Evolutionary conservation across 2,888 invertebrate species (phyloP).

Genomic region (Aphidoletes aphidimyza): DNA sequence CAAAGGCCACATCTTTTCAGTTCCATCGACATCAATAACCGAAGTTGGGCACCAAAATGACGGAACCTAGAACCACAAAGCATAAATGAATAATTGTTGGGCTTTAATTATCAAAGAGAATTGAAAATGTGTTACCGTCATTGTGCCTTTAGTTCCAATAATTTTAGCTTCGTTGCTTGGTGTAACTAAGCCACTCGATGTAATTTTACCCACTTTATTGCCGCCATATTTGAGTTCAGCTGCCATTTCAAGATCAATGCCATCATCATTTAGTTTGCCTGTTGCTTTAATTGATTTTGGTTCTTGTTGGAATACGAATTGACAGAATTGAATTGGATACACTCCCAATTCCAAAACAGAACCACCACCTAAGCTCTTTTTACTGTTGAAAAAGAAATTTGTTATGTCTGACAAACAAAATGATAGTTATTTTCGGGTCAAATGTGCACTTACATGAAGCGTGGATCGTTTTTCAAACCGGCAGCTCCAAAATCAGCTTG

Average conservation of each 20-base stretch:
- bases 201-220: constrained; percentile 59
- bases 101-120: no score
- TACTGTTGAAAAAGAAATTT: constrained; percentile 64
- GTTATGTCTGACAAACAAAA: neutral
- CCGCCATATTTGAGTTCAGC: constrained; percentile 62
- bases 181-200: constrained; percentile 60
- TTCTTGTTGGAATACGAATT: constrained; percentile 75
- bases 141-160: no score
- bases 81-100: no score
- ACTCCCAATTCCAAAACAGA: constrained; percentile 81
- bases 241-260: constrained; percentile 72
- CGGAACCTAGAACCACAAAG: no score
- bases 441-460: constrained; percentile 68
- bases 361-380: constrained; percentile 81
- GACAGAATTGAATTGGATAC: constrained; percentile 79
- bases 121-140: no score
- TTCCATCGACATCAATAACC: constrained; percentile 73
- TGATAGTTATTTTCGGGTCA: neutral
- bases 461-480: constrained; percentile 67
- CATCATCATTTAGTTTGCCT: constrained; percentile 77
- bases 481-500: constrained; percentile 77
- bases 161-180: constrained; percentile 63
- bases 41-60: constrained; percentile 83
- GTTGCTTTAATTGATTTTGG: constrained; percentile 75
- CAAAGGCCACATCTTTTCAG: constrained; percentile 73